Percentiles rank a stretch among this genome's conserved stretches.
These are phyloP conservation scores for Synanthedon vespiformis DNA, from an alignment of 2,888 invertebrate genomes.

Conservation along the genomic window DNA sequence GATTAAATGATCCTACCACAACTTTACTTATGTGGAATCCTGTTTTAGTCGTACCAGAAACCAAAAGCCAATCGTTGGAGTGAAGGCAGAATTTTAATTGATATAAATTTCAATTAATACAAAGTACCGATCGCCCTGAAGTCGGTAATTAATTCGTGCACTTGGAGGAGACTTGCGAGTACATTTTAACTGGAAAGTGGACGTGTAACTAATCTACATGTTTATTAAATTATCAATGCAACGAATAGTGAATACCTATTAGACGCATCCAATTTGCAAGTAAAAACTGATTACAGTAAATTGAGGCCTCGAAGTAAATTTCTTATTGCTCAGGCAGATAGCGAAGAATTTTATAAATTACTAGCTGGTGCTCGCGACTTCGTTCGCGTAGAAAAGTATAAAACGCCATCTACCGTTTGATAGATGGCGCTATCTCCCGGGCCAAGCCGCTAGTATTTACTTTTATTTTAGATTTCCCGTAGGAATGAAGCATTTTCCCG, in stretches of 20 bases:
- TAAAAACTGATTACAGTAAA: too few relatives aligned
- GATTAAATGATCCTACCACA: background rate
- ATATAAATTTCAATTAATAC: conserved; percentile 7
- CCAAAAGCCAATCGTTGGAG: conserved; percentile 26
- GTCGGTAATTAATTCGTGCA: conserved; percentile 26
- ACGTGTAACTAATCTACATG: background rate
- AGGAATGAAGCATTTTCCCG: too few relatives aligned
- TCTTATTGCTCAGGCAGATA: too few relatives aligned
- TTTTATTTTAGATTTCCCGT: too few relatives aligned
- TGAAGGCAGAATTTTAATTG: conserved; percentile 41
- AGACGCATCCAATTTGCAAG: too few relatives aligned
- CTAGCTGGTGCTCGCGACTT: too few relatives aligned
- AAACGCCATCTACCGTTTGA: too few relatives aligned
- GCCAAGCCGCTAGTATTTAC: too few relatives aligned
- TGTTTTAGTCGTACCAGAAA: conserved; percentile 1
- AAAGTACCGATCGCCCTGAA: conserved; percentile 19
- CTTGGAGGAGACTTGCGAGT: conserved; percentile 10
- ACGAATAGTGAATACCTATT: background rate
- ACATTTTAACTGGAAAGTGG: conserved; percentile 6
- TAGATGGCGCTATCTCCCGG: too few relatives aligned
- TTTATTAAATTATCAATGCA: background rate
- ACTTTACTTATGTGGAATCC: background rate
- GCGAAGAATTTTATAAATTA: too few relatives aligned
- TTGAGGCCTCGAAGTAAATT: too few relatives aligned
- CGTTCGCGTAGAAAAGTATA: too few relatives aligned